Percentiles rank a stretch among this genome's conserved stretches.
Conservation (phyloP, 2,888 invertebrate species). For the Syrista parreyssii region DNA sequence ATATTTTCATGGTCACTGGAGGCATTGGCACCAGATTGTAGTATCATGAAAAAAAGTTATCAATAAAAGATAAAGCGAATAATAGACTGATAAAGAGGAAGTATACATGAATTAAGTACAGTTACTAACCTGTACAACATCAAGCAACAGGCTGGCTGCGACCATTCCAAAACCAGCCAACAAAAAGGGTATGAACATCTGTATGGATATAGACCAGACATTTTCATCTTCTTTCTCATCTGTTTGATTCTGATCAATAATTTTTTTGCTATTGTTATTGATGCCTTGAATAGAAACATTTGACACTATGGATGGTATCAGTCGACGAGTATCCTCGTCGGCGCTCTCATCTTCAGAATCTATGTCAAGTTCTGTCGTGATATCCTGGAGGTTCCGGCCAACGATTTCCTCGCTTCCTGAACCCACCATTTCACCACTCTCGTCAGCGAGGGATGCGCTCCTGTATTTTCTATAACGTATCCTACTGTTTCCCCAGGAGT, state of each 20-base stretch:
- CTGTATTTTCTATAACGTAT: constrained; percentile 52
- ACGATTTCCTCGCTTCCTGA: constrained; percentile 54
- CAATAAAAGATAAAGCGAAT: not conserved
- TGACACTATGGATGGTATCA: constrained; percentile 44
- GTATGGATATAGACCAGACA: constrained; percentile 77
- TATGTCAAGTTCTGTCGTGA: constrained; percentile 52
- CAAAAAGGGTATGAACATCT: constrained; percentile 87
- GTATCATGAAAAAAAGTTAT: too few relatives aligned
- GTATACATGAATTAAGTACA: not conserved
- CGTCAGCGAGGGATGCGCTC: constrained; percentile 2
- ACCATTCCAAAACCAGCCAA: constrained; percentile 93
- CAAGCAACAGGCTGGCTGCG: constrained; percentile 86
- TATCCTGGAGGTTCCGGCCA: constrained; percentile 47
- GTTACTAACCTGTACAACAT: constrained; percentile 76
- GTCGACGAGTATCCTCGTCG: constrained; percentile 44
- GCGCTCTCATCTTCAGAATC: constrained; percentile 51
- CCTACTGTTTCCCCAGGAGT: constrained; percentile 34
- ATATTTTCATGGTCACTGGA: too few relatives aligned
- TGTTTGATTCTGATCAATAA: constrained; percentile 12
- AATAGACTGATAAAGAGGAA: too few relatives aligned
- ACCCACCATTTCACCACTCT: constrained; percentile 54
- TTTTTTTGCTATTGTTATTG: constrained; percentile 24
- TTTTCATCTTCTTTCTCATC: constrained; percentile 66
- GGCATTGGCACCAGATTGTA: too few relatives aligned
- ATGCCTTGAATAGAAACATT: constrained; percentile 27